Evolutionary conservation across 2,888 invertebrate species (phyloP).

Genomic region (Metalampra italica): DNA sequence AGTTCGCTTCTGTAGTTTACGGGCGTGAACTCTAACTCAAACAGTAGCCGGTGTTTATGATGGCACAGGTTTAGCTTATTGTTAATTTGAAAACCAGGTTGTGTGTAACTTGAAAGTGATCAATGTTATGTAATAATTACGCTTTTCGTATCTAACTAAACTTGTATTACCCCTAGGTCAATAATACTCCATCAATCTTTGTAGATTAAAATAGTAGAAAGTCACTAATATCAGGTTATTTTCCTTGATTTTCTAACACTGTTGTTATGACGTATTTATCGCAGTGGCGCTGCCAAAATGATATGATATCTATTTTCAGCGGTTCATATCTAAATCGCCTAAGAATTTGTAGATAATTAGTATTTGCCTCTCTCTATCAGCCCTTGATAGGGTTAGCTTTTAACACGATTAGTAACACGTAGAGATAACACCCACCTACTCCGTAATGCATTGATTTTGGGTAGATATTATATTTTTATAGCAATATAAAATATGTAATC

Average conservation of each 20-base stretch:
- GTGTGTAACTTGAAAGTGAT: too few species aligned
- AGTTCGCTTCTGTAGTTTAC: too few species aligned
- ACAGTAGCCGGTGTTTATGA: too few species aligned
- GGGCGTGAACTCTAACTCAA: too few species aligned
- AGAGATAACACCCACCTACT: background rate
- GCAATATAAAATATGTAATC: background rate
- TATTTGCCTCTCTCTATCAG: slow-evolving; percentile 29
- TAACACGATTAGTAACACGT: slow-evolving; percentile 1
- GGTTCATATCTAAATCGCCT: background rate
- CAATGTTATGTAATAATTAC: too few species aligned
- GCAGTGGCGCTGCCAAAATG: background rate
- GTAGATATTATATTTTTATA: background rate
- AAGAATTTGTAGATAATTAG: slow-evolving; percentile 25
- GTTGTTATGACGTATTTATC: background rate
- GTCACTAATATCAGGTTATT: too few species aligned
- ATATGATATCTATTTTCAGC: background rate
- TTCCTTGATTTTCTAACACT: background rate
- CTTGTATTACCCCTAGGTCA: background rate
- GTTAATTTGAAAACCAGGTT: too few species aligned
- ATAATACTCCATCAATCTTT: background rate
- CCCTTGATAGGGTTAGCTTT: slow-evolving; percentile 17
- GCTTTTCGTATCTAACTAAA: too few species aligned
- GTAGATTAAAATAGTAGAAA: too few species aligned
- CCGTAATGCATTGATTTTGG: background rate
- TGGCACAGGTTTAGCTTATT: too few species aligned